Base-by-base conservation (phyloP, 2,797 vertebrate genomes). In the Tenualosa ilisha region DNA sequence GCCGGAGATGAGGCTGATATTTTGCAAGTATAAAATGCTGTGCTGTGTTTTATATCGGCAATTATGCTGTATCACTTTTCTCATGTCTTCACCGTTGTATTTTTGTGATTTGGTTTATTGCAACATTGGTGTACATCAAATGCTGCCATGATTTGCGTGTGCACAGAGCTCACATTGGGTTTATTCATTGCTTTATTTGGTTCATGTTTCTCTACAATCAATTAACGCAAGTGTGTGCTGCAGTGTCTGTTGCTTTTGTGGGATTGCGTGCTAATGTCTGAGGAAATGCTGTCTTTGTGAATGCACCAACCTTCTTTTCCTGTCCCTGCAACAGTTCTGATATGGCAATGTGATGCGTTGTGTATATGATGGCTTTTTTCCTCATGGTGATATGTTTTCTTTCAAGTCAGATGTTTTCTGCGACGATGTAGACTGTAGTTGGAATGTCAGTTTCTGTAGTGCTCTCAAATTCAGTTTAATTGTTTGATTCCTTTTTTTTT, bases 401-500 rank as follows among this genome's bases (percentile, higher is more conserved):
- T 87, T 84, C 81, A 88, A 89, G 15, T 84, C 88, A 79, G 86
- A 84, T 83, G 43, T 85, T 84, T 75, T 87, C 89, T 90, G 86
- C 89, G 84, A 81, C 85, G 86, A 86, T 86, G 79, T 93, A 89
- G 88, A 89, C 88, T 89, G 54, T 92, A 87, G 91, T 84, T 61
- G 89, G 86, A 86, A 85, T 86, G 75, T 86, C 46, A 86, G 82
- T 86, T 86, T 79, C 68, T 84, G 12, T 87, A 75, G 86, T 90
- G 86, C 92, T 92, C 91, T 92, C 90, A 89, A 84, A 86, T 56
- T 85, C 84, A 91, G 89, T 88, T 88, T 43, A 87, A 82, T 89
- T 79, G 54, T 56, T 88, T 89, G 85, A 91, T 89, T 79, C 40
- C 40, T 79, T 90, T 90, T 92, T 87, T 88, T 88, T 46, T 92